Evolutionary conservation across 2,888 invertebrate species (phyloP).

Genomic region (Apodemia mormo): DNA sequence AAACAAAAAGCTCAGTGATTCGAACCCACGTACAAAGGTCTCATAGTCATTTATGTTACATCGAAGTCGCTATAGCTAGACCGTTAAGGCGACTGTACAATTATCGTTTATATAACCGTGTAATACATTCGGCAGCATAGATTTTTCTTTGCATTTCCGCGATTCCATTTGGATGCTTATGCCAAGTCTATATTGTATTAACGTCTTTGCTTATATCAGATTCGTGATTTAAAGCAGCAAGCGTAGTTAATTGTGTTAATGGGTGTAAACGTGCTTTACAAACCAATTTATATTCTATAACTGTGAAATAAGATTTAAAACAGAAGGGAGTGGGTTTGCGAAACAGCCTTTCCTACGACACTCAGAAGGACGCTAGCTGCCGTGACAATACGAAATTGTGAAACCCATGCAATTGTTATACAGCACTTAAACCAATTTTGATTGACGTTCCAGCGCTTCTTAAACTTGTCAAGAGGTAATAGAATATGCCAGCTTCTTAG

Average conservation of each 20-base stretch:
- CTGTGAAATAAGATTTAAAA: conserved; percentile 42
- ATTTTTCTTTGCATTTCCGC: too few relatives aligned
- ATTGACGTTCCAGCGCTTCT: conserved; percentile 13
- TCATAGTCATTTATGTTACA: too few relatives aligned
- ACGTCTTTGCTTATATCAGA: conserved; percentile 1
- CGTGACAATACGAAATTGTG: conserved; percentile 49
- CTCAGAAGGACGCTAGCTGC: conserved; percentile 59
- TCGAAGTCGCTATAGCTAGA: too few relatives aligned
- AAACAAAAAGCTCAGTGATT: too few relatives aligned
- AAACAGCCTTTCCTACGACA: conserved; percentile 53
- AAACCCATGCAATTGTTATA: conserved; percentile 20
- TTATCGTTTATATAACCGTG: too few relatives aligned
- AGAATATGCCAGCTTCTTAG: not conserved
- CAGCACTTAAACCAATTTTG: conserved; percentile 17
- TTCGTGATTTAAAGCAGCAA: conserved; percentile 50
- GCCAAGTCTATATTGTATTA: not conserved
- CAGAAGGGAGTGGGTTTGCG: conserved; percentile 42
- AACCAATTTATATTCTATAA: conserved; percentile 40
- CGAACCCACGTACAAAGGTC: too few relatives aligned
- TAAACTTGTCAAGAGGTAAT: not conserved
- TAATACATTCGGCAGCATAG: too few relatives aligned
- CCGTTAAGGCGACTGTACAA: too few relatives aligned
- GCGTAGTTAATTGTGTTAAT: conserved; percentile 67
- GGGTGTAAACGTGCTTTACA: conserved; percentile 52
- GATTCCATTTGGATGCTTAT: not conserved